Percentiles rank a stretch among this genome's conserved stretches.
Evolutionary conservation across 2,113 vertebrate species (phyloP).

Genomic region (Scortum barcoo): DNA sequence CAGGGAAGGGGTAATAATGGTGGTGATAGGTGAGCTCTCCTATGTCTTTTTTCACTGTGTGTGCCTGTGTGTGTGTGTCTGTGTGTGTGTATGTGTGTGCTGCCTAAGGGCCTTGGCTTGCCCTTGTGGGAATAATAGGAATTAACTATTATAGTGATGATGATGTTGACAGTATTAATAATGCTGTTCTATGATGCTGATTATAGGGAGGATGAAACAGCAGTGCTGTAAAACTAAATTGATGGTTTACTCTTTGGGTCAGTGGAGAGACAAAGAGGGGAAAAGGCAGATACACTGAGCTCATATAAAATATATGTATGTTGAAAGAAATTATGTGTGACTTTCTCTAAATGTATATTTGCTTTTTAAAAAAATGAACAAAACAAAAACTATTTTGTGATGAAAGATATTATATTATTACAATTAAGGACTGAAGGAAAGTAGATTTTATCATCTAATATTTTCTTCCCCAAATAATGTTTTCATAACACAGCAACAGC

Average conservation of each 20-base stretch:
- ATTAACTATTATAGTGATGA: conserved; percentile 5
- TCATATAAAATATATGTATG: neutral
- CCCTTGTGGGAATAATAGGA: conserved; percentile 16
- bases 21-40: conserved; percentile 61
- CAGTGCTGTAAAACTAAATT: neutral
- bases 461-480: too few species aligned
- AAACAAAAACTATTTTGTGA: too few species aligned
- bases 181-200: conserved; percentile 8
- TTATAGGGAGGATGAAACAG: neutral
- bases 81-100: conserved; percentile 7
- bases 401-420: too few species aligned
- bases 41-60: conserved; percentile 38
- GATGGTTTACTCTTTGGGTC: neutral
- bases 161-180: conserved; percentile 3
- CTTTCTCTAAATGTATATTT: neutral
- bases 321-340: neutral
- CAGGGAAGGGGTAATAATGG: conserved; percentile 72
- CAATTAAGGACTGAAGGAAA: too few species aligned
- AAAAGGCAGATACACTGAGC: neutral
- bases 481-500: too few species aligned
- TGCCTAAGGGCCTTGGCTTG: conserved; percentile 13
- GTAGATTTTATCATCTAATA: too few species aligned
- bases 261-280: neutral
- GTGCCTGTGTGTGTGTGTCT: neutral
- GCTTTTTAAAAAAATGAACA: neutral